phyloP scores from a whole-genome alignment of 2,113 vertebrate species.

The Coturnix japonica region DNA sequence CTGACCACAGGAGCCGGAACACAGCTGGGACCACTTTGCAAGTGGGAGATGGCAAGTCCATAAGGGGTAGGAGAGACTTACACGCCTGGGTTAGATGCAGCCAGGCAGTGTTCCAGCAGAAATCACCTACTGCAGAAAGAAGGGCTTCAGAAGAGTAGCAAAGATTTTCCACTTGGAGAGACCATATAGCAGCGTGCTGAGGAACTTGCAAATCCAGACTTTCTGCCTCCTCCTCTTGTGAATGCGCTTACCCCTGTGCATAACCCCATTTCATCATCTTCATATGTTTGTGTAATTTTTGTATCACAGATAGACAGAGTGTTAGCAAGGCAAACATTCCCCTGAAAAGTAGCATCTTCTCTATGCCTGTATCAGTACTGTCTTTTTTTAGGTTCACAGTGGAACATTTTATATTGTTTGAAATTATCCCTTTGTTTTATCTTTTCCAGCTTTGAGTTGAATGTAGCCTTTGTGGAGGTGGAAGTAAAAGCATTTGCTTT shows the following conservation, averaged over 20 bases:
- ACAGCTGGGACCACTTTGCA: fast-evolving
- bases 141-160: not conserved
- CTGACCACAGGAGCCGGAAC: not conserved
- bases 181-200: not conserved
- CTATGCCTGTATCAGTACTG: slow-evolving; percentile 11
- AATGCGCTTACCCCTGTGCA: slow-evolving; percentile 48
- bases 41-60: fast-evolving
- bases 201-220: slow-evolving; percentile 49
- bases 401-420: slow-evolving; percentile 30
- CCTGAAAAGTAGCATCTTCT: slow-evolving; percentile 63
- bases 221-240: slow-evolving; percentile 50
- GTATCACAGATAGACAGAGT: slow-evolving; percentile 66
- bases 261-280: slow-evolving; percentile 51
- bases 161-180: not conserved
- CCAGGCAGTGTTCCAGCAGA: fast-evolving
- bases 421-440: not conserved
- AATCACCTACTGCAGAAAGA: not conserved
- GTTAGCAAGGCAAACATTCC: slow-evolving; percentile 57
- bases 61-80: not conserved
- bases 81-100: not conserved
- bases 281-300: slow-evolving; percentile 62
- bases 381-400: slow-evolving; percentile 51
- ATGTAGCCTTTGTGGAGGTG: not conserved
- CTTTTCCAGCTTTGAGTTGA: not conserved
- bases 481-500: not conserved